Base-by-base conservation (phyloP, 1,140 invertebrate species). In the Campoletis sonorensis region DNA sequence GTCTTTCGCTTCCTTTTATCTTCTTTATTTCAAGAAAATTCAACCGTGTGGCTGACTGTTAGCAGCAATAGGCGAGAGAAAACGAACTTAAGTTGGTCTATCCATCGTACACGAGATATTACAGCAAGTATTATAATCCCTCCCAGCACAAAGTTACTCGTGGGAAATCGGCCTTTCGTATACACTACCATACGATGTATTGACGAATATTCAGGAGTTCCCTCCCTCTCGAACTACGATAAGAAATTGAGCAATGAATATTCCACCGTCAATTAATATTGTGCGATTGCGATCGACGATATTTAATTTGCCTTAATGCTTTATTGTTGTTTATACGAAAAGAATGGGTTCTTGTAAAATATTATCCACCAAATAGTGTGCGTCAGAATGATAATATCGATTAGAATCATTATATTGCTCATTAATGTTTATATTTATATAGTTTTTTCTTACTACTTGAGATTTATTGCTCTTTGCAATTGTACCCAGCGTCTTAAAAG, bases 101-200 rank as follows among this genome's bases (percentile, higher is more conserved):
- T 26, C 8, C 23, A 27, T 23, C 26, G 18, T 7, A 64, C 8
- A 64, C 61, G 4, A 64, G 21, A 64, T 64, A 64, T 8, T 64
- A 13, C 61, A 54, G 16, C 26, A 64, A 2, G 61, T 27, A 26
- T 64, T 58, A 64, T 64, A 13, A 64, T 27, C 10, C 61, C 61
- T 23, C 23, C 8, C 23, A 64, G n/a, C 23, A 27, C 13, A 7
- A 23, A 23, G 26, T 15, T 27, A 26, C 61, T 54, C 73, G 73
- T 77, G 73, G 73, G 73, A 77, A 77, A 77, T 61, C 73, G 73
- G 73, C 73, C 73, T 77, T 77, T 77, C 54, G 51, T 54, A 61
- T 5, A 30, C n/a, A n/a, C 13, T 58, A 23, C 54, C 10, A 64
- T 27, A 23, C 23, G 16, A 26, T 49, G 4, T 45, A 15, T 15